These are phyloP conservation scores for Zoanthus gigantus DNA, from an alignment of 92 coral and sea anemone genomes.

Conservation along the genomic window DNA sequence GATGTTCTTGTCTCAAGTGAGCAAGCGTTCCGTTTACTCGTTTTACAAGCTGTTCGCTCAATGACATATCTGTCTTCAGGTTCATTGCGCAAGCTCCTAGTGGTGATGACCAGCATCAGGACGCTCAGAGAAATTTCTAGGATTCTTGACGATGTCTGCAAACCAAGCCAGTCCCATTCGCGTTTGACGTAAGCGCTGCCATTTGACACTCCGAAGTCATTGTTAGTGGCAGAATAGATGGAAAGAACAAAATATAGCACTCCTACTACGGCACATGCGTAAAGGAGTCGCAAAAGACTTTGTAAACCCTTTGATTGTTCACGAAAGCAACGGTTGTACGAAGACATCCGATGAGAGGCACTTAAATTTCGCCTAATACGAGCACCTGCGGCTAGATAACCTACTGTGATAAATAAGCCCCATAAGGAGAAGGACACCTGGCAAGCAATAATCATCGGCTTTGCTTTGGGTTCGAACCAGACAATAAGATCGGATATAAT, in stretches of 20 bases:
- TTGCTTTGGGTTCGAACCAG: constrained; percentile 52
- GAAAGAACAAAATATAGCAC: constrained; percentile 57
- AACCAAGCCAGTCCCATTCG: constrained; percentile 73
- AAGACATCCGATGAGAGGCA: constrained; percentile 51
- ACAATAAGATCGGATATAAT: constrained; percentile 71
- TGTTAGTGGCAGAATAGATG: constrained; percentile 66
- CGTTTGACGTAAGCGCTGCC: constrained; percentile 37
- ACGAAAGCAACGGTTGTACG: constrained; percentile 38
- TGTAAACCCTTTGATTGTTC: constrained; percentile 57
- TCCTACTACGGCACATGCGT: constrained; percentile 57
- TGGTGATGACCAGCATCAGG: constrained; percentile 44
- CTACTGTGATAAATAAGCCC: constrained; percentile 75
- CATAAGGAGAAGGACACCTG: constrained; percentile 75
- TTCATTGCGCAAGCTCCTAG: constrained; percentile 21
- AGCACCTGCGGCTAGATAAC: constrained; percentile 60
- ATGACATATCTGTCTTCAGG: not conserved
- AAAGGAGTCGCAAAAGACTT: constrained; percentile 57
- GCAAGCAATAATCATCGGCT: constrained; percentile 67
- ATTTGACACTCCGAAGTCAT: constrained; percentile 50
- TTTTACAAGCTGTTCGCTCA: not conserved
- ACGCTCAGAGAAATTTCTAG: constrained; percentile 66
- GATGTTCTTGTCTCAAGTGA: not conserved
- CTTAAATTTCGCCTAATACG: constrained; percentile 71
- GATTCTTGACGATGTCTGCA: constrained; percentile 59
- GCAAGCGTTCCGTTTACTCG: not conserved